These are phyloP conservation scores for Yoshiicerus persimilis DNA, from an alignment of 1,140 invertebrate species.

Conservation along the genomic window DNA sequence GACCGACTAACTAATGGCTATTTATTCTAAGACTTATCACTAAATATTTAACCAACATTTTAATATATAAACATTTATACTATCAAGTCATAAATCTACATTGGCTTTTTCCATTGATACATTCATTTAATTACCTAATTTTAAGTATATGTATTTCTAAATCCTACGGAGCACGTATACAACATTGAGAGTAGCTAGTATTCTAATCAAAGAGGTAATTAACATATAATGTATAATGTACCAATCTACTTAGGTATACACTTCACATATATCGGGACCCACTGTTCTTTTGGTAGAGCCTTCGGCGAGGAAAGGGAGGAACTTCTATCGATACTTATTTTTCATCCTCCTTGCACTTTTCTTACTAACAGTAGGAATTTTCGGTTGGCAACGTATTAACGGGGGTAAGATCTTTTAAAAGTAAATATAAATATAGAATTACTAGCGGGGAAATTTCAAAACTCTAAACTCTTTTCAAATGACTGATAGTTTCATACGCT, in stretches of 20 bases:
- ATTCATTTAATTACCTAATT: no score
- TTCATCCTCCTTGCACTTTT: neutral
- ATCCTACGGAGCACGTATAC: neutral
- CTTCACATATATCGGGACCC: neutral
- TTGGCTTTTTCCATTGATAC: no score
- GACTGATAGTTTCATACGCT: no score
- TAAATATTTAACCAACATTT: no score
- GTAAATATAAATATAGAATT: no score
- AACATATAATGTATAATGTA: neutral
- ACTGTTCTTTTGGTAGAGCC: neutral
- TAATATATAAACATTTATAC: no score
- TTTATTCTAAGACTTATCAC: no score
- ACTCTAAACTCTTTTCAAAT: no score
- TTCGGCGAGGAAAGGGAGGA: neutral
- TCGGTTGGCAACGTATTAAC: neutral
- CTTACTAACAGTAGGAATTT: neutral
- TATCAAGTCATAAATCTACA: no score
- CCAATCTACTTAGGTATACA: neutral
- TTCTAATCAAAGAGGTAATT: neutral
- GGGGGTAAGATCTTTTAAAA: neutral
- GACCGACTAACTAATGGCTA: no score
- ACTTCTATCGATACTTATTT: neutral
- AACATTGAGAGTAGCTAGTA: neutral
- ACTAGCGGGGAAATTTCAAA: no score
- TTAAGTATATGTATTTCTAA: no score